These are phyloP conservation scores for Hylaeus anthracinus DNA, from an alignment of 1,140 invertebrate species.

Conservation along the genomic window DNA sequence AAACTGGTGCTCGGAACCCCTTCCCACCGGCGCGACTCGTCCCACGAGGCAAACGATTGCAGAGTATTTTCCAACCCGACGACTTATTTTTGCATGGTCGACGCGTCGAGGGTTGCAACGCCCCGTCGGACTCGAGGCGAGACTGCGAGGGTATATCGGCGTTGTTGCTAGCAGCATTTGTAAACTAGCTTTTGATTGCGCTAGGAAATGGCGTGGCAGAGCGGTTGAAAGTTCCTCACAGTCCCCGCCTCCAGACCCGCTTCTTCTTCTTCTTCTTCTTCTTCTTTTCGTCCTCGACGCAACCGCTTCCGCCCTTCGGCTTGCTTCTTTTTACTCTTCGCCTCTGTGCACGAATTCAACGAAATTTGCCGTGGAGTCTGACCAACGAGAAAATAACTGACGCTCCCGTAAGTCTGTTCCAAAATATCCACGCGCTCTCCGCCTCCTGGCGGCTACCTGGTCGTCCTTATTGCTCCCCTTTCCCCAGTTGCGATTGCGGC, in stretches of 20 bases:
- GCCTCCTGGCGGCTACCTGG: not conserved
- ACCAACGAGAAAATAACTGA: slow-evolving; percentile 71
- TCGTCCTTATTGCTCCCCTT: slow-evolving; percentile 13
- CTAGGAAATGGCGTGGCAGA: slow-evolving; percentile 60
- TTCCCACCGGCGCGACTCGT: not conserved
- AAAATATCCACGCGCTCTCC: slow-evolving; percentile 50
- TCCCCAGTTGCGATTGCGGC: slow-evolving; percentile 20
- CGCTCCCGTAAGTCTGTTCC: slow-evolving; percentile 60
- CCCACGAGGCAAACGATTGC: slow-evolving; percentile 16
- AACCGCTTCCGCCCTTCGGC: slow-evolving; percentile 9
- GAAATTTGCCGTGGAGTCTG: slow-evolving; percentile 58
- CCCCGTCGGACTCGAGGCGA: slow-evolving; percentile 22
- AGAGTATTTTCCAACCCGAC: slow-evolving; percentile 8
- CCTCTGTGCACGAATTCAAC: slow-evolving; percentile 56
- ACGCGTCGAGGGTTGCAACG: not conserved
- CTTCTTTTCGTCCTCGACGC: not conserved
- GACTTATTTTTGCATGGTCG: not conserved
- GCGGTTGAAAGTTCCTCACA: slow-evolving; percentile 59
- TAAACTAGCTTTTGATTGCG: slow-evolving; percentile 74
- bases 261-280: not conserved
- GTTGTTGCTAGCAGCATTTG: slow-evolving; percentile 67
- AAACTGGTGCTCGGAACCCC: slow-evolving; percentile 32
- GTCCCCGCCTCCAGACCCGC: slow-evolving; percentile 17
- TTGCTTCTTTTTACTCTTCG: slow-evolving; percentile 5
- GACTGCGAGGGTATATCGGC: slow-evolving; percentile 38